Base-by-base conservation (phyloP, 2,888 invertebrate genomes). In the Tetheella fluctuosa region DNA sequence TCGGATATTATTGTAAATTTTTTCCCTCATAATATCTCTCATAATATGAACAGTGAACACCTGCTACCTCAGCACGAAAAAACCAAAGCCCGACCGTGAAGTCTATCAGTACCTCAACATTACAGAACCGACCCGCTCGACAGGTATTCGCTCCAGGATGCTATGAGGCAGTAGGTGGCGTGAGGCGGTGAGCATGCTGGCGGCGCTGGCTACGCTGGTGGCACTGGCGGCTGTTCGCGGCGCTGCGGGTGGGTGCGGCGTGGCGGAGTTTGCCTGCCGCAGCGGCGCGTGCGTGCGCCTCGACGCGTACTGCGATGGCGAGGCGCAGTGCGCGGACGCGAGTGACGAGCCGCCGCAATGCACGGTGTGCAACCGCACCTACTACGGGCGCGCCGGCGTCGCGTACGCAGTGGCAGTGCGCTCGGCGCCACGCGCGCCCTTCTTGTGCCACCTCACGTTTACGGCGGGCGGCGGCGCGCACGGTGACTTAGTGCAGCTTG, bases 361-460 rank as follows among this genome's bases (percentile, higher is more conserved):
- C 86, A 95, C 94, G 95, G 96, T 96, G 68, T 98, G 98, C 93
- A 98, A 98, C 93, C 95, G 97, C 80, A 98, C 98, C 58, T 98
- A 97, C 90, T 97, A 97, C 89, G 98, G 98, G 13, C 97, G 96
- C 81, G 95, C 96, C 72, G 97, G 97, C 73, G 95, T 95, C 80
- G 97, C 96, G 58, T 97, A 97, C 93, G 95, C 96, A 77, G 93
- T 98, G 85, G 95, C 95, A 74, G 95, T 97, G 81, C 95, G 95
- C 74, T 95, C 96, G 74, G 95, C 96, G 58, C 95, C 96, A 77
- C 95, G 96, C 74, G 94, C 97, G 78, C 98, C 98, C 39, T 97
- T 97, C 90, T 94, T 97, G 67, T 98, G 98, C 89, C 97, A 97
- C 89, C 94, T 98, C 79, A 98, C 97, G 72, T 98, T 98, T 93